Base-by-base conservation (phyloP, 1,140 invertebrate species). In the Battus philenor region DNA sequence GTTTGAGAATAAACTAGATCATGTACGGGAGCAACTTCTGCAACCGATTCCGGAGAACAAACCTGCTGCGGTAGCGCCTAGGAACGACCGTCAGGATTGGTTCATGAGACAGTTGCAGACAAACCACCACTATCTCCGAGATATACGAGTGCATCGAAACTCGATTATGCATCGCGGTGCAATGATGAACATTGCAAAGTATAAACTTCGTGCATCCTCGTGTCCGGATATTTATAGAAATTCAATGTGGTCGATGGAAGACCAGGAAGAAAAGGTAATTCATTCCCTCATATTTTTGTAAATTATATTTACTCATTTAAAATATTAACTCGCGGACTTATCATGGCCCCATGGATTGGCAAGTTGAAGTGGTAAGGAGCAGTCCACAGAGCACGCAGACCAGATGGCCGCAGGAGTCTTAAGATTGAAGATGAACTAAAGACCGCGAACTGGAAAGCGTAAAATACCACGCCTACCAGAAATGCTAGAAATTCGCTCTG, bases 201-300 rank as follows among this genome's bases (percentile, higher is more conserved):
- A 97, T 76, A 89, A 93, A 30, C 80, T 97, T 33, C 87, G 94
- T 24, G 94, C 95, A 8, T 96, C 94, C 2, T 96, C 94, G 16
- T 96, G 95, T 76, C 95, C 95, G 0, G 92, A 97, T 78, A 96
- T 97, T 68, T 96, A 95, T 73, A 89, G 90, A 51, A 96, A 96
- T 70, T 96, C 94, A 0, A 96, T 96, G 91, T 93, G 92, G 38
- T 95, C 94, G 0, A 88, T 96, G 32, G 91, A 92, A 27, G 90
- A 93, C 65, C 89, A 91, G 43, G 90, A 93, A 36, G 68, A 76
- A 57, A 90, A 92, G 78, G 91, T 91, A 86, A 56, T 18, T 15
- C 1, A n/a, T n/a, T n/a, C n/a, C n/a, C n/a, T n/a, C n/a, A n/a
- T n/a, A n/a, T n/a, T n/a, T n/a, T n/a, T n/a, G n/a, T n/a, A n/a